phyloP scores from a whole-genome alignment of 2,888 invertebrate species.

The Glaucopsyche alexis region DNA sequence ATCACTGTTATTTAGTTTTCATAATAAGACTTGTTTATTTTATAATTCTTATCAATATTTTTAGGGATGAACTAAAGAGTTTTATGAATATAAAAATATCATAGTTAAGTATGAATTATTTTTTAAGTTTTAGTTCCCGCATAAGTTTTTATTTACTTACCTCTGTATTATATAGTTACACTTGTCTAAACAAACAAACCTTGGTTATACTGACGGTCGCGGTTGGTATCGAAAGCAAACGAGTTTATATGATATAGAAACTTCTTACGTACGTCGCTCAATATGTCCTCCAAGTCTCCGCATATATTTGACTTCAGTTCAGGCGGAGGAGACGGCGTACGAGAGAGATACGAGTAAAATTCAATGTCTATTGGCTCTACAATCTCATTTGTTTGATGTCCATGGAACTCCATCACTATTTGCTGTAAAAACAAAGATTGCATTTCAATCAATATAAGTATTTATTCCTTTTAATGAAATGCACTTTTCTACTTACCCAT shows the following conservation, averaged over 20 bases:
- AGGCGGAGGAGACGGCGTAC: conserved; percentile 63
- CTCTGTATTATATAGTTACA: background rate
- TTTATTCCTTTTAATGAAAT: conserved; percentile 40
- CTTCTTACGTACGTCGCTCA: conserved; percentile 70
- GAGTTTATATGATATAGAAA: conserved; percentile 24
- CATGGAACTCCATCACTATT: conserved; percentile 77
- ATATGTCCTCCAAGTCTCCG: conserved; percentile 75
- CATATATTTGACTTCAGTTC: conserved; percentile 65
- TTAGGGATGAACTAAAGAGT: no score
- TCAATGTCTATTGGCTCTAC: conserved; percentile 66
- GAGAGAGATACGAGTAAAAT: conserved; percentile 60
- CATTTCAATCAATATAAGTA: conserved; percentile 40
- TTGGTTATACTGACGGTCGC: background rate
- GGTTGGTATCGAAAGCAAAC: background rate
- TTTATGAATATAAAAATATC: background rate
- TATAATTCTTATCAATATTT: no score
- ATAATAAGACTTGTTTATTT: no score
- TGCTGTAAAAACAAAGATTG: conserved; percentile 64
- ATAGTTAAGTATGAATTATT: background rate
- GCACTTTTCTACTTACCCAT: conserved; percentile 64
- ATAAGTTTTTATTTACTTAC: background rate
- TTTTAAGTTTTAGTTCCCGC: background rate
- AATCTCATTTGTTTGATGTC: conserved; percentile 66
- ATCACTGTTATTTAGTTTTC: no score
- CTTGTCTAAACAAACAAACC: conserved; percentile 6